Percentiles rank a stretch among this genome's conserved stretches.
Conservation (phyloP, 1,140 invertebrate genomes). For the Drosophila neocordata region DNA sequence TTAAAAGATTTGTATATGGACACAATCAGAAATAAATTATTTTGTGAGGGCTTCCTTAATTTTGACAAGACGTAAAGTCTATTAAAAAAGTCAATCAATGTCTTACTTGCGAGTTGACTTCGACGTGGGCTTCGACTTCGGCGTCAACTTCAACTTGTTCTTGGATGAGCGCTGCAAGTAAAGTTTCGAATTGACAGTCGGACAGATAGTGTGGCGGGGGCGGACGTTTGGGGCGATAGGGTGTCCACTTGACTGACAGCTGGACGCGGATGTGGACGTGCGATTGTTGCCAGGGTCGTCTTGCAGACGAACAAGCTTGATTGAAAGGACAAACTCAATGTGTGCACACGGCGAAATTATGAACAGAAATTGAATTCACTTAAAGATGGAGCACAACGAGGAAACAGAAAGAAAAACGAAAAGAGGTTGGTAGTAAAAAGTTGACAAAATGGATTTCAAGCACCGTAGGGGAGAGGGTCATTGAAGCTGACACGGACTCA, state of each 20-base stretch:
- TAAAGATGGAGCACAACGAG: background rate
- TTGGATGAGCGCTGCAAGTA: constrained; percentile 51
- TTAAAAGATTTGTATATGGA: background rate
- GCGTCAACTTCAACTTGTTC: constrained; percentile 40
- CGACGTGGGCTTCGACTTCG: constrained; percentile 42
- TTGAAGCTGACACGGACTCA: constrained; percentile 43
- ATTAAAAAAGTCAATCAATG: constrained; percentile 82
- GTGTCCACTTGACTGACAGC: constrained; percentile 74
- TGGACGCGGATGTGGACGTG: constrained; percentile 65
- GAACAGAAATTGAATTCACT: constrained; percentile 66
- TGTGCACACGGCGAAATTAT: constrained; percentile 69
- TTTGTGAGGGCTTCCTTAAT: constrained; percentile 56
- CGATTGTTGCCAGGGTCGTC: constrained; percentile 51
- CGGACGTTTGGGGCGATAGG: constrained; percentile 39
- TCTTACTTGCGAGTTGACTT: constrained; percentile 75
- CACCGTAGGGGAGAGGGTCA: constrained; percentile 29
- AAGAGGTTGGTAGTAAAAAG: constrained; percentile 64
- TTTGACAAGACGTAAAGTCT: constrained; percentile 81
- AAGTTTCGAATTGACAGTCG: constrained; percentile 74
- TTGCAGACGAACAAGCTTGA: constrained; percentile 40
- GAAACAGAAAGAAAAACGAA: constrained; percentile 21
- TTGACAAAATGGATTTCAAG: constrained; percentile 74
- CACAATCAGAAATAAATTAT: background rate
- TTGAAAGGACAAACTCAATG: constrained; percentile 78
- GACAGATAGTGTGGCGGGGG: constrained; percentile 14